phyloP scores from a whole-genome alignment of 1,140 invertebrate species.

The Aricia agestis region DNA sequence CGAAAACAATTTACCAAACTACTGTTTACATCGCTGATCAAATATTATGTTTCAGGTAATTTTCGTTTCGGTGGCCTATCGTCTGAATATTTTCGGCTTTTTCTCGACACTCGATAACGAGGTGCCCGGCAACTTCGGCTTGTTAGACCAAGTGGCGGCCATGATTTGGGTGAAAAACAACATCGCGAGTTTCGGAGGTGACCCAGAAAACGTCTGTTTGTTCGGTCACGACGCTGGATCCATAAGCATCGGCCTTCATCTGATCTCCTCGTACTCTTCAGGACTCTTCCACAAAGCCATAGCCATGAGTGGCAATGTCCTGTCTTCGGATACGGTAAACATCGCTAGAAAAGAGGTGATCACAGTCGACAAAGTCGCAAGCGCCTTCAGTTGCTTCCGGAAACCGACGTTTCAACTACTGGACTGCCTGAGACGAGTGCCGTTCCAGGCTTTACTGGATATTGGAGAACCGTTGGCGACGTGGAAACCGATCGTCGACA shows the following conservation, averaged over 20 bases:
- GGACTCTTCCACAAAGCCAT: slow-evolving; percentile 75
- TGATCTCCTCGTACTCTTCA: slow-evolving; percentile 63
- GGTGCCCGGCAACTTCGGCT: slow-evolving; percentile 92
- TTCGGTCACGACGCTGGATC: slow-evolving; percentile 91
- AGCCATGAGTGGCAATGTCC: slow-evolving; percentile 83
- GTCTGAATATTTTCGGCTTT: slow-evolving; percentile 93
- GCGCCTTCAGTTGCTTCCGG: slow-evolving; percentile 80
- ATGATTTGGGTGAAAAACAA: slow-evolving; percentile 91
- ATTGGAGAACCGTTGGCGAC: slow-evolving; percentile 79
- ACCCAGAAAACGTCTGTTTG: slow-evolving; percentile 88
- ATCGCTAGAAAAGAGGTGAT: slow-evolving; percentile 74
- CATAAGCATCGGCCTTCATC: slow-evolving; percentile 81
- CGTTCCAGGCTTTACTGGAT: slow-evolving; percentile 77
- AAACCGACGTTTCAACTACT: slow-evolving; percentile 80
- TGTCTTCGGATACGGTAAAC: slow-evolving; percentile 77
- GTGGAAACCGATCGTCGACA: slow-evolving; percentile 87
- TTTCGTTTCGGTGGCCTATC: slow-evolving; percentile 86
- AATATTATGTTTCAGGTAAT: slow-evolving; percentile 78
- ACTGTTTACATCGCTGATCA: background rate
- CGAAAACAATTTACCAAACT: background rate
- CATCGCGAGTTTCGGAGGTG: slow-evolving; percentile 91
- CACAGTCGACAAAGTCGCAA: slow-evolving; percentile 78
- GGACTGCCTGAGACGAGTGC: slow-evolving; percentile 80
- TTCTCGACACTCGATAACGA: slow-evolving; percentile 88
- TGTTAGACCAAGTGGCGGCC: slow-evolving; percentile 93